Base-by-base conservation (phyloP, 2,797 vertebrate species). In the Vespertilio murinus region DNA sequence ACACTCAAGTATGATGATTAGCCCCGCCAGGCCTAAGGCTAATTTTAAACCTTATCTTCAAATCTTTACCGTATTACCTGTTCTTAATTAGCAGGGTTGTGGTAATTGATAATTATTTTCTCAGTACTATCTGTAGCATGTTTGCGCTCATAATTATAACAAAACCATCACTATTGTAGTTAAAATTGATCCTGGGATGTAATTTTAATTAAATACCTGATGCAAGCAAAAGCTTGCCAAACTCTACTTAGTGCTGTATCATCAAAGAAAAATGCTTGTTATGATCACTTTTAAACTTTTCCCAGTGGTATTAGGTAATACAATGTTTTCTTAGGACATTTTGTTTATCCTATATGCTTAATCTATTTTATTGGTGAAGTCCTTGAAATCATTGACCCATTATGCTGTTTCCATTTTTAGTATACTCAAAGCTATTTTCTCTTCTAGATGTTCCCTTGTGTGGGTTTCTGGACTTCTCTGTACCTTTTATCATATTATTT, bases 381-480 rank as follows among this genome's bases (percentile, higher is more conserved):
- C 88, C 92, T 96, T 94, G 85, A 95, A 96, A 49, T 86, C 65
- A 56, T 17, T 96, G 92, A 93, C 95, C 85, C 52, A 64, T 61
- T 61, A 47, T 91, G 40, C 49, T 45, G 54, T 85, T 96, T 81
- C 94, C 96, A 75, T 95, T 93, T 97, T 96, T 95, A 90, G 82
- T 70, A 70, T 85, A 81, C 30, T 69, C 49, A 71, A 95, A 95
- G 74, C 87, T 94, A 56, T 88, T 94, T 91, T 95, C 75, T 90
- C 91, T 91, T 89, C 71, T 93, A 87, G 40, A 47, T 88, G 91
- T 92, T 82, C 81, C 64, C 69, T 92, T 78, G 74, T 85, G 13
- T 96, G 86, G 86, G 89, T 96, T 97, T 96, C 93, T 96, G 89
- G 93, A 92, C 67, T 95, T 97, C 75, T 96, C 75, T 96, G 94